phyloP scores from a whole-genome alignment of 1,140 invertebrate genomes.

The Bombus turneri region DNA sequence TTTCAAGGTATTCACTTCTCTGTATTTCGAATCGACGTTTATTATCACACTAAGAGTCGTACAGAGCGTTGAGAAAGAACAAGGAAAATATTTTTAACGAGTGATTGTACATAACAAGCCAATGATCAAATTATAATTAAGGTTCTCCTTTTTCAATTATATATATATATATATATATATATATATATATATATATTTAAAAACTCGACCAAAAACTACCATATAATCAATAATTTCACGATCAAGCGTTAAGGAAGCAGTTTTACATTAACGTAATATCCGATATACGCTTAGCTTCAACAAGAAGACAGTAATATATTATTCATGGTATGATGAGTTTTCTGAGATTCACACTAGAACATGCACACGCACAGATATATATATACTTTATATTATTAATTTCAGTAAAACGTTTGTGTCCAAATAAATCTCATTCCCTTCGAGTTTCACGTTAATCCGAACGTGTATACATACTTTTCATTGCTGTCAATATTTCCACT shows the following conservation, averaged over 20 bases:
- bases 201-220: neutral
- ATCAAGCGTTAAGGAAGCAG: too few relatives aligned
- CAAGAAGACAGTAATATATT: too few relatives aligned
- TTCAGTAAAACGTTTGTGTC: too few relatives aligned
- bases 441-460: neutral
- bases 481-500: neutral
- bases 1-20: neutral
- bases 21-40: neutral
- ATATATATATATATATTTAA: too few relatives aligned
- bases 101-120: neutral
- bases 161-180: neutral
- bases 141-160: too few relatives aligned
- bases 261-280: too few relatives aligned
- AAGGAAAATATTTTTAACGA: neutral
- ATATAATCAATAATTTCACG: too few relatives aligned
- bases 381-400: too few relatives aligned
- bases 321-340: neutral
- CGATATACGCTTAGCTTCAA: too few relatives aligned
- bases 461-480: slow-evolving; percentile 35
- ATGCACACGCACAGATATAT: too few relatives aligned
- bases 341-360: neutral
- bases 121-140: neutral
- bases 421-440: neutral
- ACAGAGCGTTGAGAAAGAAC: neutral
- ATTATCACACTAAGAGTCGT: neutral